Evolutionary conservation across 2,888 invertebrate genomes (phyloP), one percentile per base, ranked within the genome.

Genomic region (Heliconius erato): DNA sequence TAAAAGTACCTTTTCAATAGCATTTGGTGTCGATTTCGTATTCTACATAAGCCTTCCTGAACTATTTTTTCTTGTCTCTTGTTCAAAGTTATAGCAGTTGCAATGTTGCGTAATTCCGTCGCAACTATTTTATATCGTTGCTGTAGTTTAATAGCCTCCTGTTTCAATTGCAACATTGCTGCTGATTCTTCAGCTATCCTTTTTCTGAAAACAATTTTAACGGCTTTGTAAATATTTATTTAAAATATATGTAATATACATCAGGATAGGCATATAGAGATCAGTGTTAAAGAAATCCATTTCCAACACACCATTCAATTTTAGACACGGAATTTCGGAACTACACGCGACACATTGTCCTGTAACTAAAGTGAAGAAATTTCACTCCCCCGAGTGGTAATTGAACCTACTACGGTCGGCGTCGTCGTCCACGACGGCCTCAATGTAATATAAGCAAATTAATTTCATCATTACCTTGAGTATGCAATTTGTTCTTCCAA

Each of bases 121-220:
- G 93, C 90, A 74, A 93, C 94, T 85, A 94, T 94, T 91, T 96
- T 95, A 87, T 93, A 94, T 85, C 92, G 94, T 85, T 95, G 94
- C 2, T 91, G 90, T 80, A 96, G 87, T 85, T 94, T 94, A 54
- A 88, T 92, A 5, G 91, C 93, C 85, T 96, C 95, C 72, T 94
- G 95, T 88, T 94, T 95, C 44, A 96, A 86, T 83, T 92, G 92
- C 67, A 96, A 89, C 88, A 96, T 93, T 89, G 93, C 93, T 12
- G 93, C 91, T 14, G 95, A 95, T 85, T 95, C 95, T 79, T 94
- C 93, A 9, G 95, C 94, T 79, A 96, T 96, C 59, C 76, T 82
- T 67, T 84, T 84, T 65, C 84, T 84, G 69, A 74, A 65, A 44
- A 72, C 26, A 72, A 65, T 79, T n/a, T 65, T 23, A 63, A 28